phyloP scores from a whole-genome alignment of 2,113 vertebrate species.

The Alethe diademata region DNA sequence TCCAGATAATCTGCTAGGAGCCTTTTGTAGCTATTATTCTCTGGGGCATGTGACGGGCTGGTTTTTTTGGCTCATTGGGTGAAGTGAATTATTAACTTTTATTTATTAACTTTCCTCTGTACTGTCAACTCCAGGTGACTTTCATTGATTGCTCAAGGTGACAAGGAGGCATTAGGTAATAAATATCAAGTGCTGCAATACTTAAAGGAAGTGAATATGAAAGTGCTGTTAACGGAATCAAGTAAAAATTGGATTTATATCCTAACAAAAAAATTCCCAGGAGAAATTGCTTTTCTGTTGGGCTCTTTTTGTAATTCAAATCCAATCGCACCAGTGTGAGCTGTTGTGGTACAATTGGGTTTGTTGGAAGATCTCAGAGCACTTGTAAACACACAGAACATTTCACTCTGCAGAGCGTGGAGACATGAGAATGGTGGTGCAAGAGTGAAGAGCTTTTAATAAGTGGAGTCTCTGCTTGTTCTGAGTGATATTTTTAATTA shows the following conservation, averaged over 20 bases:
- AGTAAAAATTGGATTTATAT: constrained; percentile 44
- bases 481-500: background rate
- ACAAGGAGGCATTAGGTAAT: constrained; percentile 14
- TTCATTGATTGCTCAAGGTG: constrained; percentile 47
- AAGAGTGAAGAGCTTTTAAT: background rate
- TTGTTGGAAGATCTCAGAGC: constrained; percentile 28
- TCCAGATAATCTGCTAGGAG: background rate
- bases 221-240: constrained; percentile 26
- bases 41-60: background rate
- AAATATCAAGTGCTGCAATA: constrained; percentile 22
- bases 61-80: background rate
- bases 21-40: background rate
- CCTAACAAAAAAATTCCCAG: constrained; percentile 11
- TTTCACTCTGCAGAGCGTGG: background rate
- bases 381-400: background rate
- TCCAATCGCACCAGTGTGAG: background rate
- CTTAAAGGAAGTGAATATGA: constrained; percentile 37
- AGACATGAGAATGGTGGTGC: background rate
- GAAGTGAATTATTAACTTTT: background rate
- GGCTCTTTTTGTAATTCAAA: constrained; percentile 39
- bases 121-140: background rate
- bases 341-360: background rate
- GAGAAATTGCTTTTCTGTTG: constrained; percentile 5
- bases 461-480: background rate
- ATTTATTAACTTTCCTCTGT: background rate